Evolutionary conservation across 2,113 vertebrate species (phyloP).

Genomic region (Catharus fuscescens): DNA sequence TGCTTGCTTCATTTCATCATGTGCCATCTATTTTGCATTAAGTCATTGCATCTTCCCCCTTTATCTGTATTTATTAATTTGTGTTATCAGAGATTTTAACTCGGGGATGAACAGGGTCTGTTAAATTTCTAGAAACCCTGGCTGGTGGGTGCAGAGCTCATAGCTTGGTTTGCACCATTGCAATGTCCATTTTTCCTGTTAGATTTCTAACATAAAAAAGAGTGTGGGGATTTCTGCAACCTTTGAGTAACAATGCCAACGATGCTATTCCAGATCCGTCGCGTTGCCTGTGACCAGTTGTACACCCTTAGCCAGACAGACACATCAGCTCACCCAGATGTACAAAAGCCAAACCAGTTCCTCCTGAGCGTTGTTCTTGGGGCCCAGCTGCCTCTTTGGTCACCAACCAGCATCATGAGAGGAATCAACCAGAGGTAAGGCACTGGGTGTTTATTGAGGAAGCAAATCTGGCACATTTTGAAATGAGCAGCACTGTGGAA

Average conservation of each 20-base stretch:
- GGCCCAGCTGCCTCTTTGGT: slow-evolving; percentile 96
- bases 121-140: not conserved
- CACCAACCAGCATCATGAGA: slow-evolving; percentile 97
- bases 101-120: not conserved
- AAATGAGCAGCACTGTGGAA: not conserved
- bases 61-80: not conserved
- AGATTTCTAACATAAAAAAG: not conserved
- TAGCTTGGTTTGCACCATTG: not conserved
- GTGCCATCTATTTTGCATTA: not conserved
- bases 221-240: not conserved
- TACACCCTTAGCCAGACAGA: slow-evolving; percentile 97
- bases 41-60: not conserved
- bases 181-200: not conserved
- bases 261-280: slow-evolving; percentile 84
- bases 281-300: slow-evolving; percentile 94
- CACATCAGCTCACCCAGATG: slow-evolving; percentile 88
- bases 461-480: not conserved
- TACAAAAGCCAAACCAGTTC: slow-evolving; percentile 96
- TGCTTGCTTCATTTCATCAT: not conserved
- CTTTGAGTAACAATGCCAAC: not conserved
- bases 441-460: not conserved
- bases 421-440: slow-evolving; percentile 94
- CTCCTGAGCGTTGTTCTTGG: slow-evolving; percentile 90
- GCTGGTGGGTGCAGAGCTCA: not conserved
- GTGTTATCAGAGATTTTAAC: not conserved